A percentile compares a stretch with the other conserved stretches of the same genome.
Evolutionary conservation across 1,140 invertebrate species (phyloP).

Genomic region (Magallana gigas): DNA sequence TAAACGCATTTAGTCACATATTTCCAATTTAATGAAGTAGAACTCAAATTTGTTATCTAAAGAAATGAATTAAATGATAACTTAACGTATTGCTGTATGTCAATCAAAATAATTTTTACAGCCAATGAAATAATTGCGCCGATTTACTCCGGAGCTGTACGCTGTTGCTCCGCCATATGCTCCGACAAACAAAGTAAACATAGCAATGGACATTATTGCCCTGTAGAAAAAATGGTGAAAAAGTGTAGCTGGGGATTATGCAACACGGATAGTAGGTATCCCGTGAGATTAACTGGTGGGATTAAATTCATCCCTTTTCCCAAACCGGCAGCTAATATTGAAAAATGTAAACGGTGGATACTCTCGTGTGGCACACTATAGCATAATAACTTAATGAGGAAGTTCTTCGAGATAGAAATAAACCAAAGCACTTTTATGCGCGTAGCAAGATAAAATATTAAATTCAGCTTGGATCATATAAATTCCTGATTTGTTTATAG

Average conservation of each 20-base stretch:
- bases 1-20: too few species aligned
- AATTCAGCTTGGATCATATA: background rate
- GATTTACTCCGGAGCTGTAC: too few species aligned
- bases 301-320: slow-evolving; percentile 30
- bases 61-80: too few species aligned
- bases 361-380: background rate
- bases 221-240: background rate
- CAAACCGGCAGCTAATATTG: background rate
- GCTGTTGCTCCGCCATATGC: background rate
- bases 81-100: slow-evolving; percentile 77
- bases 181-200: background rate
- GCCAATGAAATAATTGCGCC: too few species aligned
- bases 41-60: too few species aligned
- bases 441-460: background rate
- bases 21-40: too few species aligned
- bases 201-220: background rate
- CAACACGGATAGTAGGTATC: slow-evolving; percentile 23
- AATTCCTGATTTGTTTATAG: background rate
- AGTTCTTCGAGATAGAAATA: background rate
- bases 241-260: background rate
- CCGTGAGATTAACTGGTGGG: slow-evolving; percentile 1
- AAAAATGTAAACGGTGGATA: slow-evolving; percentile 10
- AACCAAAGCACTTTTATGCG: background rate
- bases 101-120: slow-evolving; percentile 76
- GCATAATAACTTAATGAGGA: background rate